phyloP scores from a whole-genome alignment of 2,797 vertebrate species.

The Neoniphon sammara region DNA sequence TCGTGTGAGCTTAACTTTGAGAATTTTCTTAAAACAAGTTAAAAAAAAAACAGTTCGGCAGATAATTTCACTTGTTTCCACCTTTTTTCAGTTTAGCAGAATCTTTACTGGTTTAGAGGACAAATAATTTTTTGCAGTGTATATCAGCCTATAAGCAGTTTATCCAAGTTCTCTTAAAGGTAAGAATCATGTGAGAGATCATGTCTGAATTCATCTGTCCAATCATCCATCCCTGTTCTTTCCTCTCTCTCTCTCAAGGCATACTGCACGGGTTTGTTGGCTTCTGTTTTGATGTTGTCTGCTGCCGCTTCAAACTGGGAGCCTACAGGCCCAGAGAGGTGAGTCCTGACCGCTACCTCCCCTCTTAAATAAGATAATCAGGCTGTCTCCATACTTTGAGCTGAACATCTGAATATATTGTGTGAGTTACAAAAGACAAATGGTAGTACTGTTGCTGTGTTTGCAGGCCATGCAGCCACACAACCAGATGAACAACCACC shows the following conservation, averaged over 20 bases:
- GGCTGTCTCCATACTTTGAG: background rate
- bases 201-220: background rate
- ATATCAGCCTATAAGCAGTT: too few relatives aligned
- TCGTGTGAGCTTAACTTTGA: too few relatives aligned
- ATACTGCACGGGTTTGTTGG: conserved; percentile 92
- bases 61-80: too few relatives aligned
- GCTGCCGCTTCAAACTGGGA: conserved; percentile 90
- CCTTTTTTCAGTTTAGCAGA: too few relatives aligned
- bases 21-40: too few relatives aligned
- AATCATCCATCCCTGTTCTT: background rate
- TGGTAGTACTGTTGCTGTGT: background rate
- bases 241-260: conserved; percentile 75
- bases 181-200: too few relatives aligned
- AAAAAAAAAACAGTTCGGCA: too few relatives aligned
- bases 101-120: too few relatives aligned
- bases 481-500: conserved; percentile 86
- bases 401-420: background rate
- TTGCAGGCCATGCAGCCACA: conserved; percentile 82
- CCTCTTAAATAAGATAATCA: too few relatives aligned
- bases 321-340: conserved; percentile 78
- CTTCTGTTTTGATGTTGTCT: conserved; percentile 89
- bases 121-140: too few relatives aligned
- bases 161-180: too few relatives aligned
- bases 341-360: conserved; percentile 16
- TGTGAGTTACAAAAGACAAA: background rate